These are phyloP conservation scores for Eonycteris spelaea DNA, from an alignment of 2,113 vertebrate species.

Conservation along the genomic window DNA sequence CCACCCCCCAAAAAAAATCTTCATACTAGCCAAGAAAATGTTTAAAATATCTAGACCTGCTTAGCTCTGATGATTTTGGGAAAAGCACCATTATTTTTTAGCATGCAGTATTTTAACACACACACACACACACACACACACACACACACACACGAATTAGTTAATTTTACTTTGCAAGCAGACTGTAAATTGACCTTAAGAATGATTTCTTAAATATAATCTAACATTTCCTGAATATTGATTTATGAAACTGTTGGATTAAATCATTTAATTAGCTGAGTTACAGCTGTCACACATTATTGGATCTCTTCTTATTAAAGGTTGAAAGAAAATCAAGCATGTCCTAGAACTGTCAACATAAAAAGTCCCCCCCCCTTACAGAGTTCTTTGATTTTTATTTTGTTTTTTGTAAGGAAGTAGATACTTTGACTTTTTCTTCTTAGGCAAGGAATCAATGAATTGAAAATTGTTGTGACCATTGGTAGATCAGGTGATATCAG, in stretches of 20 bases:
- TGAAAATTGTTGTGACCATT: constrained; percentile 68
- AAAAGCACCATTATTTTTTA: constrained; percentile 49
- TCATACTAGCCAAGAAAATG: constrained; percentile 23
- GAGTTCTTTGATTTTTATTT: constrained; percentile 74
- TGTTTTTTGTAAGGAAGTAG: constrained; percentile 53
- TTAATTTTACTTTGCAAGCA: background rate
- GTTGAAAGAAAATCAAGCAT: constrained; percentile 58
- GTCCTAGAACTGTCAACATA: constrained; percentile 31
- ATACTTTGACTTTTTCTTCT: constrained; percentile 54
- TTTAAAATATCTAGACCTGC: background rate
- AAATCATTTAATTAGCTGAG: constrained; percentile 70
- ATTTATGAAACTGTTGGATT: constrained; percentile 63
- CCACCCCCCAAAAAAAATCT: constrained; percentile 50
- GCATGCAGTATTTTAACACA: background rate
- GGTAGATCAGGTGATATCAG: constrained; percentile 56
- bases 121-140: background rate
- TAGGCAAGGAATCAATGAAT: constrained; percentile 72
- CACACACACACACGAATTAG: background rate
- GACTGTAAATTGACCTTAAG: constrained; percentile 58
- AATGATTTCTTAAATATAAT: constrained; percentile 71
- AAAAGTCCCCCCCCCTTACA: background rate
- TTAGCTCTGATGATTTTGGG: background rate
- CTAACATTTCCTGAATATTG: constrained; percentile 71
- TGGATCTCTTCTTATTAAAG: constrained; percentile 55
- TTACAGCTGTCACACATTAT: constrained; percentile 52